Conservation (phyloP, 30 jellyfish, hydroid and myxozoan species). For the Clytia hemisphaerica region DNA sequence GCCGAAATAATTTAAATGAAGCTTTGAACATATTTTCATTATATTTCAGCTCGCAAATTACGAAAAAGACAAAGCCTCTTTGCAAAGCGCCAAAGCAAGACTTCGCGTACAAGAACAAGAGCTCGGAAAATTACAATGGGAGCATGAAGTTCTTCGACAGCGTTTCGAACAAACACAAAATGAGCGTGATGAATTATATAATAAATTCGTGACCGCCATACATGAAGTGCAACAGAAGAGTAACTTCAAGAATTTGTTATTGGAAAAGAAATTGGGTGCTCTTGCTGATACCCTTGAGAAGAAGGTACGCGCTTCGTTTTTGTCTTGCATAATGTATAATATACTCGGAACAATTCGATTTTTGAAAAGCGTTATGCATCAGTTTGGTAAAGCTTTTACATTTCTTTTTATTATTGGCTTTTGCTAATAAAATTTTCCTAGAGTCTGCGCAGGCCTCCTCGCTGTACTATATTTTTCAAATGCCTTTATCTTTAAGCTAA, state of each 20-base stretch:
- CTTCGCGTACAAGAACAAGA: conserved; percentile 86
- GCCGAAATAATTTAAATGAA: not conserved
- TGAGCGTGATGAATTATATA: conserved; percentile 88
- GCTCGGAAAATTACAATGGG: conserved; percentile 88
- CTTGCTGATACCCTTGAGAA: conserved; percentile 90
- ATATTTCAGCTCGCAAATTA: conserved; percentile 77
- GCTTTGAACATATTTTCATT: not conserved
- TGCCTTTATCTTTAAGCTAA: not conserved
- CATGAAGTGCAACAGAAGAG: conserved; percentile 99
- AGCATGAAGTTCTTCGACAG: conserved; percentile 91
- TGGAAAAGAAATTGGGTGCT: conserved; percentile 82
- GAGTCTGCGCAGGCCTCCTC: too few species aligned
- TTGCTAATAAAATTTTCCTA: too few species aligned
- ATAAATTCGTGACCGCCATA: conserved; percentile 81
- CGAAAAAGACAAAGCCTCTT: conserved; percentile 89
- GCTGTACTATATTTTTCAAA: too few species aligned
- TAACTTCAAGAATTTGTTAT: conserved; percentile 79
- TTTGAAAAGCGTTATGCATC: too few species aligned
- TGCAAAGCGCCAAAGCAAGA: conserved; percentile 91
- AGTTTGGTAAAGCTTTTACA: too few species aligned
- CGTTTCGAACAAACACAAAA: conserved; percentile 86
- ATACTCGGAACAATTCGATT: too few species aligned
- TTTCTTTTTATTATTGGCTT: too few species aligned
- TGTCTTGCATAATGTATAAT: too few species aligned
- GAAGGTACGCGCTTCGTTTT: conserved; percentile 41